These are phyloP conservation scores for Mormyrus proboscirostris DNA, from an alignment of 2,797 vertebrate species.

Conservation along the genomic window DNA sequence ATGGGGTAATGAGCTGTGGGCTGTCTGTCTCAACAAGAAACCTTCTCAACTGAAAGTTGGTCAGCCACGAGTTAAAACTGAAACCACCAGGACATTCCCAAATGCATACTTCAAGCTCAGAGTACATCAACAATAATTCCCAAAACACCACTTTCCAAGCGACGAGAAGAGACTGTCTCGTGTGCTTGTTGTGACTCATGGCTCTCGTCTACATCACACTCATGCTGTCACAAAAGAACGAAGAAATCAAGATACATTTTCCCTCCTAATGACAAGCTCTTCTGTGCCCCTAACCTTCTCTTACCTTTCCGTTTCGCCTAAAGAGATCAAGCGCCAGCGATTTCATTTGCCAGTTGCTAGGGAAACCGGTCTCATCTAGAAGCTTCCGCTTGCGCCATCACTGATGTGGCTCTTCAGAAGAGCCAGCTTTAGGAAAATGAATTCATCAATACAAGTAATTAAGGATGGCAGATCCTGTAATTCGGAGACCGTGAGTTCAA, in stretches of 20 bases:
- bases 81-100: not conserved
- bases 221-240: not conserved
- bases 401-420: not conserved
- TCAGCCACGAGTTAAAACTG: not conserved
- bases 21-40: not conserved
- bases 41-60: not conserved
- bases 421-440: conserved; percentile 10
- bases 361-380: conserved; percentile 34
- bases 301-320: conserved; percentile 2
- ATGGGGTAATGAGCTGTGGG: not conserved
- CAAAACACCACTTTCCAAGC: not conserved
- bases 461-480: conserved; percentile 3
- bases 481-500: not conserved
- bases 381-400: conserved; percentile 6
- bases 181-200: not conserved
- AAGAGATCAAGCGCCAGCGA: conserved; percentile 4
- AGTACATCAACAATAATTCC: not conserved
- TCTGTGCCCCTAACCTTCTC: not conserved
- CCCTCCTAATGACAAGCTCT: not conserved
- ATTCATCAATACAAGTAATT: conserved; percentile 15
- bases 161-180: not conserved
- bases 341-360: conserved; percentile 28
- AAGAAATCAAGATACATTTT: not conserved
- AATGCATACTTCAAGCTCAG: not conserved
- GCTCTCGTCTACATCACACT: not conserved